Evolutionary conservation across 1,140 invertebrate species (phyloP).

Genomic region (Ceratina calcarata): DNA sequence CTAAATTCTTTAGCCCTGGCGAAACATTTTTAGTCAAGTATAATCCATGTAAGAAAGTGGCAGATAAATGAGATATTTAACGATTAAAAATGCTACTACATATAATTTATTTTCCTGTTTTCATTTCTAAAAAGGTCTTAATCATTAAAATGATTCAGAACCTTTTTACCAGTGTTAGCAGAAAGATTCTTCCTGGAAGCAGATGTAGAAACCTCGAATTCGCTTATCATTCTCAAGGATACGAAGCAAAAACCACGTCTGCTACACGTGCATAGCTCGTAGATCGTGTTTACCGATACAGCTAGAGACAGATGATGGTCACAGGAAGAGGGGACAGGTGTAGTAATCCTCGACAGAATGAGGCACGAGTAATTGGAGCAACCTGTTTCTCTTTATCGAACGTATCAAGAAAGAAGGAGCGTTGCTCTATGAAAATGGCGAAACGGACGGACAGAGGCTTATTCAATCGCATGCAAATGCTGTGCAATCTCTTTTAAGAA

Average conservation of each 20-base stretch:
- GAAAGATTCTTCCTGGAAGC: background rate
- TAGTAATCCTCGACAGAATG: background rate
- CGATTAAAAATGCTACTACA: no score
- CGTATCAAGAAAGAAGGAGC: background rate
- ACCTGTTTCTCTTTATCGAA: background rate
- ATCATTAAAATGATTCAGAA: no score
- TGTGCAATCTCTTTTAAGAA: constrained; percentile 22
- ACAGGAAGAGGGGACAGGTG: constrained; percentile 41
- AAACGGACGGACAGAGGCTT: background rate
- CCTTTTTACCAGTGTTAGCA: background rate
- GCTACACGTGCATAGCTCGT: constrained; percentile 51
- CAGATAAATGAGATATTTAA: no score
- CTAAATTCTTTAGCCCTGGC: background rate
- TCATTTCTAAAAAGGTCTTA: no score
- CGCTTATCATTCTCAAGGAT: background rate
- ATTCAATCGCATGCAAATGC: constrained; percentile 22
- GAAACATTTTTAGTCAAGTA: no score
- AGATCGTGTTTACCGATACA: constrained; percentile 62
- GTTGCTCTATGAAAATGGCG: background rate
- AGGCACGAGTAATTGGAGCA: background rate
- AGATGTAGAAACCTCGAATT: background rate
- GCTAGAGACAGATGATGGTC: constrained; percentile 48
- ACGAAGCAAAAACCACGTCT: background rate
- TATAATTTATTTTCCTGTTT: no score
- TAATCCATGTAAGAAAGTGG: background rate